Evolutionary conservation across 2,888 invertebrate species (phyloP).

Genomic region (Adelphocoris suturalis): DNA sequence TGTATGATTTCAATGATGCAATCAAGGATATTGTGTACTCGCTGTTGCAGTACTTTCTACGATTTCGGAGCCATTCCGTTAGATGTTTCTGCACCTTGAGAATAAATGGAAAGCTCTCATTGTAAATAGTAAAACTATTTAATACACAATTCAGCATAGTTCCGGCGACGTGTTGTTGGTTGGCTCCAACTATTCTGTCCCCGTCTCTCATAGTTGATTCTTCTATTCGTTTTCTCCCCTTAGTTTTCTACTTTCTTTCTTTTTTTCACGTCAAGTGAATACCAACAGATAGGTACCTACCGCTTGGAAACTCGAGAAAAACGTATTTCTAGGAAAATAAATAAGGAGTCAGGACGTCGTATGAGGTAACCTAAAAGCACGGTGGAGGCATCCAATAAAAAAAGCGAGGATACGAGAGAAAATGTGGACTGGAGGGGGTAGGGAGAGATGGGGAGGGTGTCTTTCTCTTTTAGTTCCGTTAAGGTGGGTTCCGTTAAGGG

Average conservation of each 20-base stretch:
- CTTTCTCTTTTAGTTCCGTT: constrained; percentile 52
- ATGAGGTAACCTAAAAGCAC: constrained; percentile 58
- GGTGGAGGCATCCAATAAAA: constrained; percentile 59
- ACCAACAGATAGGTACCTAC: neutral
- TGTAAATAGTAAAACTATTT: too few relatives aligned
- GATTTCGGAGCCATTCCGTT: too few relatives aligned
- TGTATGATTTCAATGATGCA: too few relatives aligned
- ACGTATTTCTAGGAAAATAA: constrained; percentile 42
- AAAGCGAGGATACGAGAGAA: constrained; percentile 40
- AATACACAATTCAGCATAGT: too few relatives aligned
- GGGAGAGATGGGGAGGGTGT: neutral
- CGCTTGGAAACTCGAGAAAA: constrained; percentile 7
- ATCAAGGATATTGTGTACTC: too few relatives aligned
- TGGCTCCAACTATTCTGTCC: neutral
- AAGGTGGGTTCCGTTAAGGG: constrained; percentile 55
- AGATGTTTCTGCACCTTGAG: too few relatives aligned
- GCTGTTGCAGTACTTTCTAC: too few relatives aligned
- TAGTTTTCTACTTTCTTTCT: neutral
- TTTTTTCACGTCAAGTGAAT: constrained; percentile 5
- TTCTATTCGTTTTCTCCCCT: neutral
- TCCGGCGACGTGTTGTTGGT: neutral
- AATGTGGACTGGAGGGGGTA: neutral
- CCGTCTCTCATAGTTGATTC: neutral
- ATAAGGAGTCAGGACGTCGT: constrained; percentile 50
- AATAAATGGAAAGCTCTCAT: too few relatives aligned